phyloP scores from a whole-genome alignment of 2,888 invertebrate genomes.

The Furcula furcula region DNA sequence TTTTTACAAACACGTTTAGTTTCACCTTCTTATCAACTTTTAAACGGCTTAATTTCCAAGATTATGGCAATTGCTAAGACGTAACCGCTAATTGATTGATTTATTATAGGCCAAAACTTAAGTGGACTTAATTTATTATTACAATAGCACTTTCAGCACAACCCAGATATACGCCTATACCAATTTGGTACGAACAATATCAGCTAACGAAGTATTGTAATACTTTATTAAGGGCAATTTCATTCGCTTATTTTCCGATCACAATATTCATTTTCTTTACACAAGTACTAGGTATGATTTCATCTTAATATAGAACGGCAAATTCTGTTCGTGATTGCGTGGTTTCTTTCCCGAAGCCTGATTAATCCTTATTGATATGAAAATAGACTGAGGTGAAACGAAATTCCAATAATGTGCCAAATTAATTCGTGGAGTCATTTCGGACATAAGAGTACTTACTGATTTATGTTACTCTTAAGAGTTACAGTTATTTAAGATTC shows the following conservation, averaged over 20 bases:
- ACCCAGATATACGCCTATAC: conserved; percentile 4
- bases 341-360: conserved; percentile 28
- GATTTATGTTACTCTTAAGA: no score
- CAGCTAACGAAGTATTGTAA: neutral
- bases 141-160: conserved; percentile 16
- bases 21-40: no score
- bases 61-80: no score
- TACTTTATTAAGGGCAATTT: neutral
- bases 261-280: conserved; percentile 19
- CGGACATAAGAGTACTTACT: no score
- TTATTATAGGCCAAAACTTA: conserved; percentile 17
- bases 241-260: conserved; percentile 6
- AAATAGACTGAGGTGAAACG: conserved; percentile 29
- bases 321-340: conserved; percentile 41
- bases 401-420: conserved; percentile 20
- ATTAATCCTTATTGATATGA: conserved; percentile 49
- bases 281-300: conserved; percentile 11
- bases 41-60: no score
- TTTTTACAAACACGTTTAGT: no score
- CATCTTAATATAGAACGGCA: conserved; percentile 22
- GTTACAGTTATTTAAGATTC: no score
- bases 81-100: conserved; percentile 22
- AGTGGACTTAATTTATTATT: conserved; percentile 24
- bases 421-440: conserved; percentile 18
- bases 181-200: neutral